Conservation (phyloP, 2,888 invertebrate species). For the Byasa hedistus region DNA sequence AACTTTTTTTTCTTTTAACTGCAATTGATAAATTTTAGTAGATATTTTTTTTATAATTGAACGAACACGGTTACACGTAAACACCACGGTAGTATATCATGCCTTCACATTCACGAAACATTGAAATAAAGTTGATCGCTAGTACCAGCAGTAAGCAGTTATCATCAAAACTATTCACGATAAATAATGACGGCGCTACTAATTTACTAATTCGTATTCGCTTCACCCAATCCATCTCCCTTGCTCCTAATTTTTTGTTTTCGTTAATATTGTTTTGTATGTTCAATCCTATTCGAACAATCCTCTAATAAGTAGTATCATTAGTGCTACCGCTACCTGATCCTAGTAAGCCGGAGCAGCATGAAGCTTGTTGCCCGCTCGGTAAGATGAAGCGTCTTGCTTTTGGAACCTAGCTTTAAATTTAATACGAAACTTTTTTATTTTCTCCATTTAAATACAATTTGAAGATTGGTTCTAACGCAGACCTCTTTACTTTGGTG, state of each 20-base stretch:
- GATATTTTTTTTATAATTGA: not conserved
- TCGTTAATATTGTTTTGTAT: conserved; percentile 59
- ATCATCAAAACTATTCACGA: conserved; percentile 47
- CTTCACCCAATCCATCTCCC: conserved; percentile 70
- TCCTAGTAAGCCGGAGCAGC: conserved; percentile 92
- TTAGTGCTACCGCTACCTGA: conserved; percentile 91
- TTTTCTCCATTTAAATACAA: not conserved
- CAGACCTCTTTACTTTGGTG: conserved; percentile 59
- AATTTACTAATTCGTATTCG: conserved; percentile 79
- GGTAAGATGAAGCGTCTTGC: conserved; percentile 80
- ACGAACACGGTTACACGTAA: conserved; percentile 11
- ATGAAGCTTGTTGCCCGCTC: conserved; percentile 94
- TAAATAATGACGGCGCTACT: conserved; percentile 69
- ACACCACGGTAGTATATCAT: conserved; percentile 23
- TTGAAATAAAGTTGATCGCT: conserved; percentile 43
- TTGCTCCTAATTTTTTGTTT: conserved; percentile 51
- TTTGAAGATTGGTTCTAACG: conserved; percentile 51
- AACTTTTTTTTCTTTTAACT: not conserved
- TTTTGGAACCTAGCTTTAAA: conserved; percentile 37
- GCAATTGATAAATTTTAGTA: not conserved
- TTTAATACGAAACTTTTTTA: not conserved
- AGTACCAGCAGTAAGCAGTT: conserved; percentile 49
- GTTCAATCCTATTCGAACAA: conserved; percentile 62
- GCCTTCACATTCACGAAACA: conserved; percentile 39
- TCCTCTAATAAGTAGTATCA: conserved; percentile 80